A percentile compares a stretch with the other conserved stretches of the same genome.
phyloP scores from a whole-genome alignment of 1,140 invertebrate species.

The Helicoverpa armigera region DNA sequence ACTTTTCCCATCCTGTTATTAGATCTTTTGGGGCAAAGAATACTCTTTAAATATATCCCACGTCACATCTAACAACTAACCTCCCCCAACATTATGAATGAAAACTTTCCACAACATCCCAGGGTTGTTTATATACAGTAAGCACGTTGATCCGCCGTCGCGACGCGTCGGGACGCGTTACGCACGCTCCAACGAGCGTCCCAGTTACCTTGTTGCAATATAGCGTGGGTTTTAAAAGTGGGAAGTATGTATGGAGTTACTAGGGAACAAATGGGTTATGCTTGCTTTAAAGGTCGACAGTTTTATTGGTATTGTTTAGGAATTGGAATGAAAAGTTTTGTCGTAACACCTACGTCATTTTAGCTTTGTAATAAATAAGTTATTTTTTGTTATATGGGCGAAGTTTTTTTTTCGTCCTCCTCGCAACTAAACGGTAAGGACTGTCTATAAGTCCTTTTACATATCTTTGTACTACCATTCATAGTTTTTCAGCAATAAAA shows the following conservation, averaged over 20 bases:
- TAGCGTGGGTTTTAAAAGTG: constrained; percentile 47
- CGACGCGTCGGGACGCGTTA: constrained; percentile 20
- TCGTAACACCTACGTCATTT: too few relatives aligned
- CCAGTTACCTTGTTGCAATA: constrained; percentile 63
- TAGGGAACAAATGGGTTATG: not conserved
- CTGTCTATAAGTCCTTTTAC: too few relatives aligned
- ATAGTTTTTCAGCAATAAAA: not conserved
- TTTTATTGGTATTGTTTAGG: not conserved
- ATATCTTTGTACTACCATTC: not conserved
- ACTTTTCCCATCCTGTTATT: too few relatives aligned
- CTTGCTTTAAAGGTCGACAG: constrained; percentile 21
- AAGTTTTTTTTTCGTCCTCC: too few relatives aligned
- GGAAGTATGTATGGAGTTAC: not conserved
- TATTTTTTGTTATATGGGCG: too few relatives aligned
- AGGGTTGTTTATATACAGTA: constrained; percentile 4
- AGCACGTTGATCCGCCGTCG: not conserved
- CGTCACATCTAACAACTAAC: not conserved
- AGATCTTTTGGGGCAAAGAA: too few relatives aligned
- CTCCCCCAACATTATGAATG: not conserved
- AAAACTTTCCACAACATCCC: not conserved
- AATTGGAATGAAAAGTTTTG: too few relatives aligned
- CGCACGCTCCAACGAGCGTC: constrained; percentile 54
- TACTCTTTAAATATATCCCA: too few relatives aligned
- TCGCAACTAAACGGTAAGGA: too few relatives aligned
- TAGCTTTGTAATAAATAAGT: too few relatives aligned